Conservation (phyloP, 2,888 invertebrate genomes). For the Tenodera sinensis region DNA sequence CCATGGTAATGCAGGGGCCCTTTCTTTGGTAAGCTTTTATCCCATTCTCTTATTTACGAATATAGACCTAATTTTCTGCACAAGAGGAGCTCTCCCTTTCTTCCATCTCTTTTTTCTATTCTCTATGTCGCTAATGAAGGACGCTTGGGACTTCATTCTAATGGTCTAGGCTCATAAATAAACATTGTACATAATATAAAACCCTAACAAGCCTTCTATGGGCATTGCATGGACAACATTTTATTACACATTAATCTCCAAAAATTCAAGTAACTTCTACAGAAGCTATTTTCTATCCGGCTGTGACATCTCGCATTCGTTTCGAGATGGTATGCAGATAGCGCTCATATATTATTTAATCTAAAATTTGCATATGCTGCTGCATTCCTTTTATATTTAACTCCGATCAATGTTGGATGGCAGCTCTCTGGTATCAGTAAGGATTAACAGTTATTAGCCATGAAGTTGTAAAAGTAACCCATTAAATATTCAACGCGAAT, state of each 20-base stretch:
- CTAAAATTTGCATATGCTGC: neutral
- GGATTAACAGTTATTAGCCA: neutral
- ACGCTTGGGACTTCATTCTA: too few species aligned
- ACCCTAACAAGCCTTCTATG: too few species aligned
- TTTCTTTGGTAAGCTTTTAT: too few species aligned
- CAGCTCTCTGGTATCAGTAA: neutral
- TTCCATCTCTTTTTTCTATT: too few species aligned
- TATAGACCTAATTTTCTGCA: too few species aligned
- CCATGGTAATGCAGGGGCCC: too few species aligned
- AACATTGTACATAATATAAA: too few species aligned
- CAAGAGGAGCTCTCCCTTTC: too few species aligned
- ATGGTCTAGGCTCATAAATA: too few species aligned
- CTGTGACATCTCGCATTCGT: neutral
- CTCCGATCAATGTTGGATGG: neutral
- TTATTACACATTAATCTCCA: neutral
- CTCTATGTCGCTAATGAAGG: too few species aligned
- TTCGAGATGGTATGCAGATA: neutral
- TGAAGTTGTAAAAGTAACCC: neutral
- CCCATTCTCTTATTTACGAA: too few species aligned
- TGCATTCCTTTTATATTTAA: neutral
- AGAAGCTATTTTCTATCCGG: neutral
- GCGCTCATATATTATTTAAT: neutral
- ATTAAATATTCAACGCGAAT: neutral
- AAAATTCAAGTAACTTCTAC: fast-evolving
- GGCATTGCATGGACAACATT: too few species aligned